phyloP scores from a whole-genome alignment of 2,888 invertebrate genomes.

The Scaptomyza polygonia region DNA sequence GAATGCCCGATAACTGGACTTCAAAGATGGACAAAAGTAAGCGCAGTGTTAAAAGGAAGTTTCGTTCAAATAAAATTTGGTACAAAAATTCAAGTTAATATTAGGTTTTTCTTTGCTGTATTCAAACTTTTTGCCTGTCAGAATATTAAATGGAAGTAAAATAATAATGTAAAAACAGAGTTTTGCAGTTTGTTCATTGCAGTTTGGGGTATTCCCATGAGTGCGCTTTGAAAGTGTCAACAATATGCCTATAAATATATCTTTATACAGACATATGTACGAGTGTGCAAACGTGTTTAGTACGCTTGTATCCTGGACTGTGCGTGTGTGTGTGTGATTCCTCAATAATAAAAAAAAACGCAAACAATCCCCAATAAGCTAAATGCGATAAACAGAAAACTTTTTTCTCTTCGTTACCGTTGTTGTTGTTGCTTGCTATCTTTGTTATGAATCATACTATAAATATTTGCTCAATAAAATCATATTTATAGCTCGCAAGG shows the following conservation, averaged over 20 bases:
- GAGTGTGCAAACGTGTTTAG: conserved; percentile 32
- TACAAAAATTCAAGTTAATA: too few species aligned
- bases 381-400: conserved; percentile 42
- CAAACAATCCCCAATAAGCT: conserved; percentile 36
- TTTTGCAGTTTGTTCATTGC: too few species aligned
- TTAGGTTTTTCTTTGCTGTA: too few species aligned
- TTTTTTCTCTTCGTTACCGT: conserved; percentile 14
- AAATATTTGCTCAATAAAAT: conserved; percentile 37
- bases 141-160: not conserved
- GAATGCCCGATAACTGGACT: too few species aligned
- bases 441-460: conserved; percentile 31
- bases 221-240: not conserved
- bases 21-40: too few species aligned
- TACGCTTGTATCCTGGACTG: conserved; percentile 40
- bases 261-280: conserved; percentile 4
- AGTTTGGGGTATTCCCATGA: too few species aligned
- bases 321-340: conserved; percentile 14
- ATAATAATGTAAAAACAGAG: too few species aligned
- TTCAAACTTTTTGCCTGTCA: too few species aligned
- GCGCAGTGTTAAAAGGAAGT: too few species aligned
- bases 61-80: too few species aligned
- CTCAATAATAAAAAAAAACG: conserved; percentile 12
- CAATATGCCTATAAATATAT: conserved; percentile 8
- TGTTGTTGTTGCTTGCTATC: conserved; percentile 28
- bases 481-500: conserved; percentile 21